Evolutionary conservation across 2,113 vertebrate genomes (phyloP).

Genomic region (Poeciliopsis occidentalis): DNA sequence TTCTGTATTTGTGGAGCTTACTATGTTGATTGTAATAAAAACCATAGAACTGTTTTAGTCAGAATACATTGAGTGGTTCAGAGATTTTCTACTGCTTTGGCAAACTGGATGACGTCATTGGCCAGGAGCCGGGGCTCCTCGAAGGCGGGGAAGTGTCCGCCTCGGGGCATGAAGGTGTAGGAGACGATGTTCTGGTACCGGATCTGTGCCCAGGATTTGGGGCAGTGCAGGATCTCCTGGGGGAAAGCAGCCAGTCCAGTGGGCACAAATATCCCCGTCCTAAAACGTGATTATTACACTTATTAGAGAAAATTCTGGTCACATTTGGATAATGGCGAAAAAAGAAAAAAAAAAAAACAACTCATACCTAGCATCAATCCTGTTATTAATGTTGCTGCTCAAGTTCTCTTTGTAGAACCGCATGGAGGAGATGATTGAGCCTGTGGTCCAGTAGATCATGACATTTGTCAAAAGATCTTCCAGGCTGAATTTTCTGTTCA

Average conservation of each 20-base stretch:
- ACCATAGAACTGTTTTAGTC: not conserved
- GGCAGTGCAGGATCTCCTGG: conserved; percentile 78
- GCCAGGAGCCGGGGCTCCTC: conserved; percentile 86
- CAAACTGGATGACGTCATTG: conserved; percentile 82
- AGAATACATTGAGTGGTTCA: conserved; percentile 9
- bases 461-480: conserved; percentile 88
- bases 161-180: conserved; percentile 83
- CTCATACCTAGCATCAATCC: conserved; percentile 71
- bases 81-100: conserved; percentile 81
- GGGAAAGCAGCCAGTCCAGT: conserved; percentile 86
- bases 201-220: conserved; percentile 75
- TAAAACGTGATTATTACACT: conserved; percentile 44
- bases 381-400: not conserved
- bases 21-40: conserved; percentile 2
- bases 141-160: conserved; percentile 89
- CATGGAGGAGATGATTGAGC: conserved; percentile 87
- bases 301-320: not conserved
- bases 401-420: conserved; percentile 90
- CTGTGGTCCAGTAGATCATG: conserved; percentile 92
- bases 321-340: not conserved
- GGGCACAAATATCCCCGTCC: conserved; percentile 78
- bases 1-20: not conserved
- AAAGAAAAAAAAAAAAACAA: not conserved
- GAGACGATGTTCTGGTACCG: conserved; percentile 79
- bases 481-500: conserved; percentile 84